Base-by-base conservation (phyloP, 37 sponge, comb jelly and placozoan genomes). In the Diacarnus erythraeanus region DNA sequence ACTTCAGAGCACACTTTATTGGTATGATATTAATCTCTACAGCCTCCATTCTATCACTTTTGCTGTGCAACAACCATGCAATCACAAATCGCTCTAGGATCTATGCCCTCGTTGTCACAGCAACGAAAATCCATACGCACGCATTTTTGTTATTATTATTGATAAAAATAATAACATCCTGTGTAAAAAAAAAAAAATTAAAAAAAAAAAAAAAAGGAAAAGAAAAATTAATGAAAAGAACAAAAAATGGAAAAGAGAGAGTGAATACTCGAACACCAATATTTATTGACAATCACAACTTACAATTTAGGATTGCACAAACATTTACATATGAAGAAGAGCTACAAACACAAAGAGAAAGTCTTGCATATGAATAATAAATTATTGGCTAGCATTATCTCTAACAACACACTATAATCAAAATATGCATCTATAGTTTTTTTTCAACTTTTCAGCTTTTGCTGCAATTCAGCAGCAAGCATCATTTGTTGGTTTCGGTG, bases 381-480 rank as follows among this genome's bases (percentile, higher is more conserved):
- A n/a, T 23, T 37, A n/a, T n/a, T n/a, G n/a, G n/a, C 12, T 47
- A 47, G 51, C 12, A 47, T 47, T 47, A 47, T 47, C 51, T 47
- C 51, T 47, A 47, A 65, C 66, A 65, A 65, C 66, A 65, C 66
- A 65, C 66, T 65, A 65, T 5, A 65, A 20, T 47, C 51, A 47
- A 47, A n/a, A 47, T 47, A 47, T 47, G 31, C 66, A 65, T 18
- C 66, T 31, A 65, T 17, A 12, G 66, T 65, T 30, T n/a, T n/a
- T n/a, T 2, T 65, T 65, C 66, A 65, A 65, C 66, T 65, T 30
- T 65, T 65, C 69, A 87, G 51, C 72, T 69, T 51, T 54, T 74
- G 69, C 51, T 75, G 71, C 42, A 87, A 42, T 36, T 87, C 87
- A n/a, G 81, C 69, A 2, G 87, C 87, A 57, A 87, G 30, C 40